Evolutionary conservation across 2,797 vertebrate genomes (phyloP).

Genomic region (Sebastes miniatus): DNA sequence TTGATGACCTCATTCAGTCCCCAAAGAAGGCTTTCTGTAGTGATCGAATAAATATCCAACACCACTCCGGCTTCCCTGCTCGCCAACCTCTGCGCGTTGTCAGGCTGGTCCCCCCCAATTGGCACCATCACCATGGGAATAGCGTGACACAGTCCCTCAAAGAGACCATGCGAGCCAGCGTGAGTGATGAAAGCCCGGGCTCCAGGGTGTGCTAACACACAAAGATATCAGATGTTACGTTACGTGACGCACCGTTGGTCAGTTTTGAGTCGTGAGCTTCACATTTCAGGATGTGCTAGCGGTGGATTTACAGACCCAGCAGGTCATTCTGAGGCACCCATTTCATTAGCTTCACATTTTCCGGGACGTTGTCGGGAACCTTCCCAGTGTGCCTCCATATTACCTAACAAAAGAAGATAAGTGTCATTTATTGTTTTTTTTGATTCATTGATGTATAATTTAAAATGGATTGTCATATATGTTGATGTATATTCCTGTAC

Average conservation of each 20-base stretch:
- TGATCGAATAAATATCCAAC: conserved; percentile 84
- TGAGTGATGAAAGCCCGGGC: conserved; percentile 92
- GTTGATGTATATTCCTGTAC: conserved; percentile 65
- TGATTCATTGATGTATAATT: neutral
- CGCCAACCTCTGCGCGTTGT: conserved; percentile 86
- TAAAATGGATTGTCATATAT: neutral
- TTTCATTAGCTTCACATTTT: conserved; percentile 90
- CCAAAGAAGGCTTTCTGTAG: conserved; percentile 77
- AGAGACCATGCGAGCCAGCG: conserved; percentile 90
- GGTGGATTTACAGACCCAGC: conserved; percentile 79
- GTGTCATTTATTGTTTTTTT: neutral
- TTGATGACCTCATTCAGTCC: conserved; percentile 87
- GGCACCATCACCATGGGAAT: conserved; percentile 94
- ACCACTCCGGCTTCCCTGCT: conserved; percentile 84
- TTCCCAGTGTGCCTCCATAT: conserved; percentile 90
- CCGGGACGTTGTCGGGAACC: conserved; percentile 76
- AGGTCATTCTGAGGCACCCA: conserved; percentile 97
- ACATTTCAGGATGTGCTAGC: neutral
- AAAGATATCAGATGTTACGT: fast-evolving
- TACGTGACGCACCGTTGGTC: neutral
- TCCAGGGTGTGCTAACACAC: conserved; percentile 83
- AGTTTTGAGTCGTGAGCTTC: neutral
- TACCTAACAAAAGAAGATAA: conserved; percentile 76
- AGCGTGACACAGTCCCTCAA: conserved; percentile 90
- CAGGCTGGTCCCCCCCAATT: conserved; percentile 87